Percentiles rank a stretch among this genome's conserved stretches.
phyloP scores from a whole-genome alignment of 2,888 invertebrate genomes.

The Priocnemis perturbator region DNA sequence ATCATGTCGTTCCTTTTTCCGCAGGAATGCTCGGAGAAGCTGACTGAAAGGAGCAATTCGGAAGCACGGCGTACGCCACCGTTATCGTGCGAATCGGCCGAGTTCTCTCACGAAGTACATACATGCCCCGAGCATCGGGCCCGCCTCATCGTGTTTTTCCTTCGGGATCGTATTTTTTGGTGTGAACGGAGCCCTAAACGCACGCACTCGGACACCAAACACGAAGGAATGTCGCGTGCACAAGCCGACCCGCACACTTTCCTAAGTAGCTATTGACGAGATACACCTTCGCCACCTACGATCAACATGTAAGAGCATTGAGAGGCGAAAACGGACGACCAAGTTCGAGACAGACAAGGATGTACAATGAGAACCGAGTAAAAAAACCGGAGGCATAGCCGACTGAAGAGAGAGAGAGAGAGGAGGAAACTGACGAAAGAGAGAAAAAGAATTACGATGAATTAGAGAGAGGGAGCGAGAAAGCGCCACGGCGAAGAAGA shows the following conservation, averaged over 20 bases:
- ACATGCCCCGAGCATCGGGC: slow-evolving; percentile 45
- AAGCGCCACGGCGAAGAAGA: slow-evolving; percentile 43
- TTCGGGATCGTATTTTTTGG: slow-evolving; percentile 24
- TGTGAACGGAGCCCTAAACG: slow-evolving; percentile 34
- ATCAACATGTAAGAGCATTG: slow-evolving; percentile 5
- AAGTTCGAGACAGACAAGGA: background rate
- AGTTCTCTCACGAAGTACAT: slow-evolving; percentile 56
- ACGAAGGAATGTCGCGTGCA: slow-evolving; percentile 45
- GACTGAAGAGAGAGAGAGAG: background rate
- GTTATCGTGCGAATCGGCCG: slow-evolving; percentile 59
- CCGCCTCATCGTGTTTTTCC: slow-evolving; percentile 15
- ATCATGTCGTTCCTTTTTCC: background rate
- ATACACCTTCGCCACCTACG: slow-evolving; percentile 17
- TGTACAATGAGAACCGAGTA: background rate
- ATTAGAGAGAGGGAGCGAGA: slow-evolving; percentile 23
- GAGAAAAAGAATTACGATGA: slow-evolving; percentile 1
- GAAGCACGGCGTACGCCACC: slow-evolving; percentile 50
- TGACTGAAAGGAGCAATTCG: slow-evolving; percentile 52
- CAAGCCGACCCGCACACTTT: slow-evolving; percentile 9
- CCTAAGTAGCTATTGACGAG: slow-evolving; percentile 7
- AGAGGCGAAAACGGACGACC: background rate
- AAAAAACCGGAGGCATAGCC: background rate
- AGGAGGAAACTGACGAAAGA: slow-evolving; percentile 5
- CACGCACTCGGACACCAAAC: slow-evolving; percentile 12
- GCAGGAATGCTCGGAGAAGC: slow-evolving; percentile 7